A percentile compares a stretch with the other conserved stretches of the same genome.
These are phyloP conservation scores for Decapterus maruadsi DNA, from an alignment of 2,797 vertebrate species.

Conservation along the genomic window DNA sequence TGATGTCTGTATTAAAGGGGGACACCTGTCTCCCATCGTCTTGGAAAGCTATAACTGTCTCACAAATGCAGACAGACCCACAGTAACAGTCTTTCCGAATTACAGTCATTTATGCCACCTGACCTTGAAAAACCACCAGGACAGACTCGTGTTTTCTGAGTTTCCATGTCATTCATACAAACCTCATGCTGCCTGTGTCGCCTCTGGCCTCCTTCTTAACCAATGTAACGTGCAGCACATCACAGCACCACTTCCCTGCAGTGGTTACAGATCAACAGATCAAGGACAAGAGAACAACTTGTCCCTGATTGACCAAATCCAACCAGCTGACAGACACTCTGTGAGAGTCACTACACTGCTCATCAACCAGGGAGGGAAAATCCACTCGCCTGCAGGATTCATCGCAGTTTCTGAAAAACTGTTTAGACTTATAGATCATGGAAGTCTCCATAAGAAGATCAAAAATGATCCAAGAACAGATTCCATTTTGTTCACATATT, in stretches of 20 bases:
- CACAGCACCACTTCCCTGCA: slow-evolving; percentile 37
- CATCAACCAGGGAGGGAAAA: neutral
- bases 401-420: neutral
- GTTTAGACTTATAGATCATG: neutral
- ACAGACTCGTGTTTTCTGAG: slow-evolving; percentile 40
- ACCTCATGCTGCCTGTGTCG: slow-evolving; percentile 38
- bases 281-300: slow-evolving; percentile 39
- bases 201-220: slow-evolving; percentile 57
- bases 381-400: neutral
- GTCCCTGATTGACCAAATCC: slow-evolving; percentile 30
- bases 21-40: neutral
- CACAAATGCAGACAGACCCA: slow-evolving; percentile 40
- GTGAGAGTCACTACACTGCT: slow-evolving; percentile 9
- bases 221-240: slow-evolving; percentile 46
- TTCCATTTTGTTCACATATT: neutral
- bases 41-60: slow-evolving; percentile 15
- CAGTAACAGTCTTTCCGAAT: slow-evolving; percentile 51
- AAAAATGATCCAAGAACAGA: neutral
- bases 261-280: slow-evolving; percentile 40
- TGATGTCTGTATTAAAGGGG: slow-evolving; percentile 26
- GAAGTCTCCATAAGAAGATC: neutral
- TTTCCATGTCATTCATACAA: slow-evolving; percentile 52
- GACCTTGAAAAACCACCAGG: slow-evolving; percentile 59
- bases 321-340: slow-evolving; percentile 11
- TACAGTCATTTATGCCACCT: slow-evolving; percentile 49